These are phyloP conservation scores for Apodemus agrarius DNA, from an alignment of 2,797 vertebrate species.

Conservation along the genomic window DNA sequence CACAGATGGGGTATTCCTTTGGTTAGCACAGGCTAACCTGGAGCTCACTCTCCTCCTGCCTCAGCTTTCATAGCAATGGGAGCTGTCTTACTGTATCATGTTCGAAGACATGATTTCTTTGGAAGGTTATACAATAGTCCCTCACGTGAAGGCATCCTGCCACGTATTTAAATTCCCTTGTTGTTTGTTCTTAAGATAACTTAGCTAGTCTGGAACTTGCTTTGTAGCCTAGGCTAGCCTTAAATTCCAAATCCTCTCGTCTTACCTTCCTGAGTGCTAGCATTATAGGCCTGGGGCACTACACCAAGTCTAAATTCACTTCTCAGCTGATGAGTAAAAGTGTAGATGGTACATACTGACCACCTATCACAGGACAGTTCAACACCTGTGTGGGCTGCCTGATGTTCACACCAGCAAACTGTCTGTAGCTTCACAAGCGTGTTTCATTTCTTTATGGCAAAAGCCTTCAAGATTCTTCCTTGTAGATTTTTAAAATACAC, in stretches of 20 bases:
- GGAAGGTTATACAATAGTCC: neutral
- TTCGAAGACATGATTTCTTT: conserved; percentile 6
- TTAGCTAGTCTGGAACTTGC: neutral
- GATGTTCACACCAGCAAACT: neutral
- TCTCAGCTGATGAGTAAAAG: neutral
- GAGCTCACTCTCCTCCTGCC: neutral
- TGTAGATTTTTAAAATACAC: neutral
- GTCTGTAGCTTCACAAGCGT: neutral
- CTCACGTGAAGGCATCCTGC: neutral
- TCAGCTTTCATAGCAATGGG: neutral
- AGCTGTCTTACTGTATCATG: neutral
- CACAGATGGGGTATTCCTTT: neutral
- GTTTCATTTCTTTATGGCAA: neutral
- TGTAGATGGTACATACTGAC: neutral
- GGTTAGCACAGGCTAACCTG: neutral
- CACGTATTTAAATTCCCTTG: neutral
- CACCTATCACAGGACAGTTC: neutral
- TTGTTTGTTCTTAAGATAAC: neutral
- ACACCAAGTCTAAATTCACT: neutral
- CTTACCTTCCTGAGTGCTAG: neutral
- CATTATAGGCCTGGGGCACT: neutral
- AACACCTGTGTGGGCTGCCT: neutral
- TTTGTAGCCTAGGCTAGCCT: neutral
- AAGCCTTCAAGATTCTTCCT: neutral
- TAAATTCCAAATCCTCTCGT: neutral